Evolutionary conservation across 2,113 vertebrate genomes (phyloP), one percentile per base, ranked within the genome.

Genomic region (Thunnus maccoyii): DNA sequence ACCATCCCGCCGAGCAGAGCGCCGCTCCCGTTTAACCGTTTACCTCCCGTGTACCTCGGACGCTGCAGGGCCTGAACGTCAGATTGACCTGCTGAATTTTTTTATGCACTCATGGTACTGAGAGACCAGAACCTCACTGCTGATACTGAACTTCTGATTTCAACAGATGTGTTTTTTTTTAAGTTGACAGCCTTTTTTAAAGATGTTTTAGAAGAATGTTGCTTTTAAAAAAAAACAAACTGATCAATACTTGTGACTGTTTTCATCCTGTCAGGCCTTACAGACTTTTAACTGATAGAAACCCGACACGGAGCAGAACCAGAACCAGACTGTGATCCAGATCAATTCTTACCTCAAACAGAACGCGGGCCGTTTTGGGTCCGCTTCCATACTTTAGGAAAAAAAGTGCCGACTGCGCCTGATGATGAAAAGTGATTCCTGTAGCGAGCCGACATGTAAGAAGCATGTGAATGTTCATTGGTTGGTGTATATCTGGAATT

Each of bases 1-100:
- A 94, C 64, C 94, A 95, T 15, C 58, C 20, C 2, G 58, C 47
- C 0, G 63, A 86, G 48, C 65, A 60, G 51, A 17, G n/a, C 0
- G 55, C 20, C 0, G 20, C 2, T 0, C 32, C 9, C 1, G 13
- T 83, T 41, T 81, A 65, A 68, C 51, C 36, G 7, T n/a, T 61
- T 0, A 4, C 50, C 1, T 27, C 56, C 25, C 7, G 22, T 36
- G 32, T 36, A 36, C 5, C 32, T 36, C 7, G 13, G 8, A 58
- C 54, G 5, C 22, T 12, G n/a, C 32, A 4, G 27, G 3, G 27
- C 3, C 27, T 30, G 27, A 30, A 22, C 22, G 22, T 22, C 22
- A 22, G 22, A 22, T 3, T 7, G 51, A 69, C 18, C 30, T 4
- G 51, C 47, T 13, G 11, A 12, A 1, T 30, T 30, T 41, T 2